Evolutionary conservation across 1,140 invertebrate species (phyloP), one percentile per base, ranked within the genome.

Genomic region (Cotesia glomerata): DNA sequence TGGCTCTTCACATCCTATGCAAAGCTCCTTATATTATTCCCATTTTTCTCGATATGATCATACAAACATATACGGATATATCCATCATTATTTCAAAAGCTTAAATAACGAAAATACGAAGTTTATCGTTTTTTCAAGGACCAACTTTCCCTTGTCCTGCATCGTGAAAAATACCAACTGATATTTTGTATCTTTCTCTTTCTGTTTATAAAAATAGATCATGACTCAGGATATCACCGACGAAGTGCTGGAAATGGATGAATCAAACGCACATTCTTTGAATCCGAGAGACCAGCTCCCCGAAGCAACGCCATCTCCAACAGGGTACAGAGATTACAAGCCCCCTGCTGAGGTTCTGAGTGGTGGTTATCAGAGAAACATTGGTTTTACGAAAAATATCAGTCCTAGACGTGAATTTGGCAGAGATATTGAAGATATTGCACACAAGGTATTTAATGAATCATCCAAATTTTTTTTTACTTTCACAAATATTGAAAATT

Each of bases 321-420:
- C 93, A 2, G 94, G 94, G 32, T 95, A 95, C 83, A 86, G 91
- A 4, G 93, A 93, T 77, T 95, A 94, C 84, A 90, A 90, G 69
- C 92, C 92, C n/a, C 92, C 92, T 0, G 89, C 89, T 2, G 92
- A 93, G 67, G 88, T 93, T 0, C 80, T 92, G 13, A 65, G 78
- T n/a, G 81, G 79, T 59, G 79, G 77, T 73, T 82, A 83, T 72
- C 76, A 81, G 69, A 79, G 69, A 56, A 62, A 72, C 3, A 81
- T 74, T 35, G 64, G 73, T 49, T 66, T 75, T 66, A 64, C 68
- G 0, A 76, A 62, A 49, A 78, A 66, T 39, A 26, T 26, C 26
- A 73, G 70, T 9, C 70, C 78, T 13, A 78, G 74, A 54, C 78
- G 72, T 62, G 67, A 77, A n/a, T 75, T 67, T 18, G 16, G 84